These are phyloP conservation scores for Spilogale gracilis DNA, from an alignment of 2,113 vertebrate species.

Conservation along the genomic window DNA sequence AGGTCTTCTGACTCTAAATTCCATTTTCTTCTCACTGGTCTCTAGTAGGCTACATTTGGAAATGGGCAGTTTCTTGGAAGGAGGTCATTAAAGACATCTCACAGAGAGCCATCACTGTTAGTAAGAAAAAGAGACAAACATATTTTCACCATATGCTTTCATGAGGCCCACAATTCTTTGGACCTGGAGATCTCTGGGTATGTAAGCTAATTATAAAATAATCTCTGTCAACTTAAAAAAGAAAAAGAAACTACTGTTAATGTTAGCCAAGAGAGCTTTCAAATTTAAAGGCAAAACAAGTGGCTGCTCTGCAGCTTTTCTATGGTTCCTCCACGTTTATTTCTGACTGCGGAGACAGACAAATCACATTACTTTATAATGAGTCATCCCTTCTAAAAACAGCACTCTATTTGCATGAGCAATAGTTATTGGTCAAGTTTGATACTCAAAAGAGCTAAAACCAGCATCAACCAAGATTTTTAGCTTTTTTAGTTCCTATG, in stretches of 20 bases:
- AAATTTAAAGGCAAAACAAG: conserved; percentile 49
- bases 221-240: conserved; percentile 14
- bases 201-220: conserved; percentile 35
- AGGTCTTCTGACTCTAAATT: background rate
- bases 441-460: conserved; percentile 47
- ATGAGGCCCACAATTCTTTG: background rate
- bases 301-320: conserved; percentile 21
- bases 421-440: conserved; percentile 7
- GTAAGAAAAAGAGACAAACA: background rate
- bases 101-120: background rate
- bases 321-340: conserved; percentile 55
- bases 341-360: conserved; percentile 47
- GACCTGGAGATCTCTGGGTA: background rate
- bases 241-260: conserved; percentile 28
- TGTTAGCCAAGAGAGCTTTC: conserved; percentile 46
- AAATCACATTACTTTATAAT: conserved; percentile 44
- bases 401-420: conserved; percentile 58
- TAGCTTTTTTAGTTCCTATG: background rate
- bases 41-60: background rate
- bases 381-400: conserved; percentile 63
- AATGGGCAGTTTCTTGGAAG: conserved; percentile 33
- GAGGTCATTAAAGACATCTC: background rate
- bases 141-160: conserved; percentile 39
- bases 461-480: background rate
- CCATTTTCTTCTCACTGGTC: background rate